These are phyloP conservation scores for Calliscelio sp. DNA, from an alignment of 2,888 invertebrate species.

Conservation along the genomic window DNA sequence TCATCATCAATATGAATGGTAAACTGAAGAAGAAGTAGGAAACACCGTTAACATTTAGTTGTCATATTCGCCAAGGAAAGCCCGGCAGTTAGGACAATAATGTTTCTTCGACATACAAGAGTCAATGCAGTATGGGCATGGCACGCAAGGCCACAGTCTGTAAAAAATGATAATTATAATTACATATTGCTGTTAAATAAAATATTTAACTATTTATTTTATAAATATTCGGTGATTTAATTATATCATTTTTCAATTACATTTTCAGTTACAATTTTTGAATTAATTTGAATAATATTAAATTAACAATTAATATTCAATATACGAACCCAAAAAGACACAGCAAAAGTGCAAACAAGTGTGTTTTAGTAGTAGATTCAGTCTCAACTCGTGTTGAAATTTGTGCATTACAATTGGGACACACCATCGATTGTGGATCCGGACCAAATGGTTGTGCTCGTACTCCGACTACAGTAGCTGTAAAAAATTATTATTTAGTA, in stretches of 20 bases:
- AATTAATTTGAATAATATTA: slow-evolving; percentile 7
- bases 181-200: background rate
- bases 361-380: slow-evolving; percentile 86
- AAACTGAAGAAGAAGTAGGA: too few relatives aligned
- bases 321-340: slow-evolving; percentile 85
- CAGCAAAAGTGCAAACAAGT: slow-evolving; percentile 86
- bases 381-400: slow-evolving; percentile 85
- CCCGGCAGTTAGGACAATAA: slow-evolving; percentile 86
- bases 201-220: too few relatives aligned
- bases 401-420: slow-evolving; percentile 86
- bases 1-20: too few relatives aligned
- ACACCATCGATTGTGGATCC: slow-evolving; percentile 83
- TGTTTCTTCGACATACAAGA: slow-evolving; percentile 86
- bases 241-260: too few relatives aligned
- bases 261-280: too few relatives aligned
- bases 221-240: too few relatives aligned
- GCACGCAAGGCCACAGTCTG: slow-evolving; percentile 85
- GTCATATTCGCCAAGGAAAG: slow-evolving; percentile 84
- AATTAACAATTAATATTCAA: slow-evolving; percentile 71
- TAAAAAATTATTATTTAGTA: slow-evolving; percentile 6
- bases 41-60: slow-evolving; percentile 76
- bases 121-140: slow-evolving; percentile 86
- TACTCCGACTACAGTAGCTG: slow-evolving; percentile 63
- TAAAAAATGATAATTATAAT: background rate
- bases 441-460: slow-evolving; percentile 81